Base-by-base conservation (phyloP, 2,113 vertebrate genomes). In the Beaufortia kweichowensis region DNA sequence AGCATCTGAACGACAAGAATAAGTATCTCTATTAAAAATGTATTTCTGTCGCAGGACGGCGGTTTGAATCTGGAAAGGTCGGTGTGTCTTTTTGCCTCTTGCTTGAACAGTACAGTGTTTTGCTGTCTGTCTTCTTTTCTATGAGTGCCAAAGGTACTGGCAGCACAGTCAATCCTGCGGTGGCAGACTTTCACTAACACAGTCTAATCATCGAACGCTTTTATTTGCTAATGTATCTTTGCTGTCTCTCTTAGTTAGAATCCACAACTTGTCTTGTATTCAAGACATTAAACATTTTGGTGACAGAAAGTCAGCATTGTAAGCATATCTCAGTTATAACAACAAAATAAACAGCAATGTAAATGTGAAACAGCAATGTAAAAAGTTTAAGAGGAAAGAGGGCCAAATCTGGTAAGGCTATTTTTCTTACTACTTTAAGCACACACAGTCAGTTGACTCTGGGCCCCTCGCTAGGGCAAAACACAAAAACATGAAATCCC, bases 401-500 rank as follows among this genome's bases (percentile, higher is more conserved):
- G 23, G 17, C 26, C 19, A 10, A 57, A 19, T 33, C 17, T 53
- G 74, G 7, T 43, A 33, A 19, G 23, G 33, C 35, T 43, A 15
- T 19, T 56, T 77, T 57, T 48, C 53, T 23, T 35, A 48, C 17
- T 46, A 76, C 29, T 41, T 50, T 39, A 71, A 71, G 53, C 31
- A 23, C 74, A 8, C 21, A 43, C 1, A 8, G 50, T 76, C 63
- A 59, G 75, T 56, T 59, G 53, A 67, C 11, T 17, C 3, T 65
- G 74, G 33, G 48, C 31, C 26, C 31, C 48, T 53, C 5, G 21
- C 4, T 26, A 63, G 61, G 48, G 48, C 48, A 75, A 23, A 19
- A 41, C 62, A 43, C 74, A 66, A 66, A 57, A 76, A 76, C 60
- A 67, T 67, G 75, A 67, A 76, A 76, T 67, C 56, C 41, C 63